Evolutionary conservation across 2,113 vertebrate genomes (phyloP).

Genomic region (Copsychus sechellarum): DNA sequence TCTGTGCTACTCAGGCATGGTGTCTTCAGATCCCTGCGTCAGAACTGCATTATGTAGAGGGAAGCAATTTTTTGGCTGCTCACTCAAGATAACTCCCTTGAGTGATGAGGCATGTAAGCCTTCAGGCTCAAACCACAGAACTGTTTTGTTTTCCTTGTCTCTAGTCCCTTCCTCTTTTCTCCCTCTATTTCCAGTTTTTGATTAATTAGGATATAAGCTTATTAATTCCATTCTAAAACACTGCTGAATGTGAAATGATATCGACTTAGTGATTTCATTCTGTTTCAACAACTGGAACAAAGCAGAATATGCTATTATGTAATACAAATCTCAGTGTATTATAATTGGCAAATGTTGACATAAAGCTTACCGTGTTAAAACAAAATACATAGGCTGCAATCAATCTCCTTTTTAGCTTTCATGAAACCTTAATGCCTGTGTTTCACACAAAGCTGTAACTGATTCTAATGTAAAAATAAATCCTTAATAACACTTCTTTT

Average conservation of each 20-base stretch:
- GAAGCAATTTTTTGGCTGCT: conserved; percentile 40
- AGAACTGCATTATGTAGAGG: not conserved
- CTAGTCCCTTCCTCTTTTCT: not conserved
- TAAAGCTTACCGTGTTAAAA: not conserved
- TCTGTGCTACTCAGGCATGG: not conserved
- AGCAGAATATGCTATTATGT: not conserved
- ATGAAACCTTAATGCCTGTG: not conserved
- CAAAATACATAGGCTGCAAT: not conserved
- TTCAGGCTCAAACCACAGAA: not conserved
- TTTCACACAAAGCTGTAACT: not conserved
- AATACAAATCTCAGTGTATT: not conserved
- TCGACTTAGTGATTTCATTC: not conserved
- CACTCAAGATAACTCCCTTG: not conserved
- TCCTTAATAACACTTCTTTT: not conserved
- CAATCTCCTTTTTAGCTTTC: not conserved
- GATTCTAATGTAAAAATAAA: not conserved
- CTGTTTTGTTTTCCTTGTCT: conserved; percentile 14
- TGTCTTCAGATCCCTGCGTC: conserved; percentile 6
- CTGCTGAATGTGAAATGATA: not conserved
- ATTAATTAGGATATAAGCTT: not conserved
- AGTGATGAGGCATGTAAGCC: conserved; percentile 26
- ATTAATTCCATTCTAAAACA: not conserved
- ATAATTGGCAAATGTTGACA: not conserved
- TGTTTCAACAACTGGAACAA: not conserved
- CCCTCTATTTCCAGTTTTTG: not conserved